phyloP scores from a whole-genome alignment of 1,140 invertebrate species.

The Watersipora subatra region DNA sequence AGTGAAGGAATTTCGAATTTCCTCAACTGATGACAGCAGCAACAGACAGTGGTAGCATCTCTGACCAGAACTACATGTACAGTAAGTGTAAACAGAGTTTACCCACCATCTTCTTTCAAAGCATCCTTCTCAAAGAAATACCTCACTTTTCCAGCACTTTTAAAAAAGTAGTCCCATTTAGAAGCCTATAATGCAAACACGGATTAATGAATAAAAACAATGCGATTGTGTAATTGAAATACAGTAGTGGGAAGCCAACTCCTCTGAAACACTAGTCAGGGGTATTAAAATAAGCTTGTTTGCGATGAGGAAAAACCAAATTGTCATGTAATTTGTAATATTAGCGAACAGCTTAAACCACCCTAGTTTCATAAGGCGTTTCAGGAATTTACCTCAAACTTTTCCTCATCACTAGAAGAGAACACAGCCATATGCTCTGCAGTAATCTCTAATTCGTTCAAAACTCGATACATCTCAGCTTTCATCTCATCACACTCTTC shows the following conservation, averaged over 20 bases:
- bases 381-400: no score
- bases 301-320: no score
- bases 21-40: no score
- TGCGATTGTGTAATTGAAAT: neutral
- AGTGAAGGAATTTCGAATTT: no score
- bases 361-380: no score
- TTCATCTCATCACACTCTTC: conserved; percentile 61
- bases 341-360: no score
- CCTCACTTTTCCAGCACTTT: conserved; percentile 79
- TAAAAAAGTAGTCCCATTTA: conserved; percentile 61
- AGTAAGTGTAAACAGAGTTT: neutral
- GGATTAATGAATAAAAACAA: neutral
- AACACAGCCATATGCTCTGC: conserved; percentile 54
- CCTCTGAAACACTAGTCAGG: neutral
- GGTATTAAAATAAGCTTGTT: neutral
- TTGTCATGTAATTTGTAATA: no score
- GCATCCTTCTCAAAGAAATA: conserved; percentile 83
- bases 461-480: conserved; percentile 55
- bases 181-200: neutral
- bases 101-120: conserved; percentile 55
- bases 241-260: neutral
- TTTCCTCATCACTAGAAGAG: conserved; percentile 47
- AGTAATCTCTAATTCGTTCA: conserved; percentile 56
- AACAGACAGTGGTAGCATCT: no score
- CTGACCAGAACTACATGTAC: no score